Conservation (phyloP, 2,797 vertebrate genomes). For the Zalophus californianus region DNA sequence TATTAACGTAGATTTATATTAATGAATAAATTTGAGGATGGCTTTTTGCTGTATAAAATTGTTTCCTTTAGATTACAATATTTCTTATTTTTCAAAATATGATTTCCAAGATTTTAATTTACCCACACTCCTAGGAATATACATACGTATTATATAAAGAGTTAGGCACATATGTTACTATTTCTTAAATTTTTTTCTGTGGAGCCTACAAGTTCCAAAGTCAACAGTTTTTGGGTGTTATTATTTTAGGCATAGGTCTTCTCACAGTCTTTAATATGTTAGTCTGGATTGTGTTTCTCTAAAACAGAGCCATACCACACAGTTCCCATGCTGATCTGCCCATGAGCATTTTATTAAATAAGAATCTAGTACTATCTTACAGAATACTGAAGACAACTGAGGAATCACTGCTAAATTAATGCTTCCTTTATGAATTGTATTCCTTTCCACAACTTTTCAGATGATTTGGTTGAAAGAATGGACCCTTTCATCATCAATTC, state of each 20-base stretch:
- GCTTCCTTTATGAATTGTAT: not conserved
- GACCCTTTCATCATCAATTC: not conserved
- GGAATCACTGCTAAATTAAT: not conserved
- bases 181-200: slow-evolving; percentile 25
- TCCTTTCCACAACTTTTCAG: slow-evolving; percentile 22
- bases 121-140: not conserved
- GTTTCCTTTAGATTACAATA: slow-evolving; percentile 11
- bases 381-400: not conserved
- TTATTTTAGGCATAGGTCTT: not conserved
- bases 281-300: not conserved
- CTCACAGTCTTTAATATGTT: not conserved
- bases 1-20: not conserved
- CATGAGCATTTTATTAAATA: not conserved
- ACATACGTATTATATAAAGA: not conserved
- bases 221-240: not conserved
- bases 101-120: slow-evolving; percentile 23
- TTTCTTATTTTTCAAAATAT: not conserved
- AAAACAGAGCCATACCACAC: not conserved
- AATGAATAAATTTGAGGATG: not conserved
- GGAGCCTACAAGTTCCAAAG: not conserved
- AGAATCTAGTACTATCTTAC: not conserved
- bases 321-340: not conserved
- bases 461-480: slow-evolving; percentile 8
- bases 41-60: not conserved
- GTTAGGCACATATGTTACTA: not conserved